phyloP scores from a whole-genome alignment of 2,113 vertebrate species.

The Entosphenus tridentatus region DNA sequence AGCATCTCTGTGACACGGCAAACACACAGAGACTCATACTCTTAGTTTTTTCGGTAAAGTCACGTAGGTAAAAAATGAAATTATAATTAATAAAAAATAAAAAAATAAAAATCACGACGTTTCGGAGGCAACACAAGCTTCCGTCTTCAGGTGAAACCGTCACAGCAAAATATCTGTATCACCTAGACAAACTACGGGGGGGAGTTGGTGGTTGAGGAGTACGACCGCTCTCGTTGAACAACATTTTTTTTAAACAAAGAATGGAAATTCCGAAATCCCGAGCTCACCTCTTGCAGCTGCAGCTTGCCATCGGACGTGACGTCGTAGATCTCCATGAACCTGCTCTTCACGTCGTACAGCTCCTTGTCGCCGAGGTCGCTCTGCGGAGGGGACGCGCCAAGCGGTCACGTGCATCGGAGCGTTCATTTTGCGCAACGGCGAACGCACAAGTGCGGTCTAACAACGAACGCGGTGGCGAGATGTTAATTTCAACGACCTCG shows the following conservation, averaged over 20 bases:
- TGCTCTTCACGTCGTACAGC: conserved; percentile 40
- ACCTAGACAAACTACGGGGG: background rate
- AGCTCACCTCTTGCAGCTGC: conserved; percentile 57
- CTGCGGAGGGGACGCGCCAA: conserved; percentile 21
- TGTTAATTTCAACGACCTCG: background rate
- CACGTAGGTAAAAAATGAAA: too few relatives aligned
- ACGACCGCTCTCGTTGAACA: too few relatives aligned
- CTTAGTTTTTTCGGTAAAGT: too few relatives aligned
- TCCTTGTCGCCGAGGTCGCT: conserved; percentile 31
- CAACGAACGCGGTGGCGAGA: background rate
- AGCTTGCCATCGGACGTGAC: conserved; percentile 37
- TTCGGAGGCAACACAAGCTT: too few relatives aligned
- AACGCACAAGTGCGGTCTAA: background rate
- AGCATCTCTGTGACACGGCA: background rate
- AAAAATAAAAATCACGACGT: too few relatives aligned
- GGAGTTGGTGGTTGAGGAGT: background rate
- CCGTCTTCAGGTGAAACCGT: too few relatives aligned
- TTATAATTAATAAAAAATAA: too few relatives aligned
- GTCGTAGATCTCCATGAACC: conserved; percentile 36
- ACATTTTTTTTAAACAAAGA: background rate
- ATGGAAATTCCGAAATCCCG: background rate
- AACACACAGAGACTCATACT: background rate
- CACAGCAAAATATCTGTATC: too few relatives aligned
- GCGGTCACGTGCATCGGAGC: background rate
- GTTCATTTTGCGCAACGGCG: background rate